Conservation (phyloP, 2,797 vertebrate genomes). For the Pogonophryne albipinna region DNA sequence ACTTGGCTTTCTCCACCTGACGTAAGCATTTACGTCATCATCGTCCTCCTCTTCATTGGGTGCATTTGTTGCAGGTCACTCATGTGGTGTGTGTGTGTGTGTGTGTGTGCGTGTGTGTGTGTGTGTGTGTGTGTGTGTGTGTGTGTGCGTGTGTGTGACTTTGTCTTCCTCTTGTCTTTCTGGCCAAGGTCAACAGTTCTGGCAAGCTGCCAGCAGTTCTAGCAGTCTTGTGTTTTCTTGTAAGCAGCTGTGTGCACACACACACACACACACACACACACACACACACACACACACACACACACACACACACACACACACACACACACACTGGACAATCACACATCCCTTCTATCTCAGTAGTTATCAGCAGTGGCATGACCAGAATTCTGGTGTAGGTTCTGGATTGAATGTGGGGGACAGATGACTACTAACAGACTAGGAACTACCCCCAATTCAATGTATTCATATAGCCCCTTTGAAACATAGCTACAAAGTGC, state of each 20-base stretch:
- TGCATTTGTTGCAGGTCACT: constrained; percentile 58
- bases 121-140: constrained; percentile 9
- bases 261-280: constrained; percentile 13
- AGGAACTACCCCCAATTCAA: not conserved
- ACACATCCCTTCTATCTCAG: not conserved
- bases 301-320: not conserved
- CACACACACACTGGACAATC: constrained; percentile 8
- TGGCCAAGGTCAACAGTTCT: constrained; percentile 58
- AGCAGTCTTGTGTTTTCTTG: constrained; percentile 46
- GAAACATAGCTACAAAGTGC: no score
- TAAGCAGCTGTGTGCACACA: not conserved
- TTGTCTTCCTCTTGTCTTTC: constrained; percentile 20
- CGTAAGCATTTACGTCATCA: constrained; percentile 57
- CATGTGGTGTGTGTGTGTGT: constrained; percentile 32
- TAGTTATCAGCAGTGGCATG: constrained; percentile 15
- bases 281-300: constrained; percentile 12
- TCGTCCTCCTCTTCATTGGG: constrained; percentile 46
- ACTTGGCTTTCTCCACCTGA: constrained; percentile 26
- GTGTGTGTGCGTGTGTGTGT: constrained; percentile 10
- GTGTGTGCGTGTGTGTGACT: constrained; percentile 12
- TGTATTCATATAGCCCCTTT: no score
- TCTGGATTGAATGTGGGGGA: constrained; percentile 1
- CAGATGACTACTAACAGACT: not conserved
- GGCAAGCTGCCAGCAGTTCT: constrained; percentile 42
- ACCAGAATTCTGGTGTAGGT: not conserved